phyloP scores from a whole-genome alignment of 1,140 invertebrate species.

The Bombus picipes region DNA sequence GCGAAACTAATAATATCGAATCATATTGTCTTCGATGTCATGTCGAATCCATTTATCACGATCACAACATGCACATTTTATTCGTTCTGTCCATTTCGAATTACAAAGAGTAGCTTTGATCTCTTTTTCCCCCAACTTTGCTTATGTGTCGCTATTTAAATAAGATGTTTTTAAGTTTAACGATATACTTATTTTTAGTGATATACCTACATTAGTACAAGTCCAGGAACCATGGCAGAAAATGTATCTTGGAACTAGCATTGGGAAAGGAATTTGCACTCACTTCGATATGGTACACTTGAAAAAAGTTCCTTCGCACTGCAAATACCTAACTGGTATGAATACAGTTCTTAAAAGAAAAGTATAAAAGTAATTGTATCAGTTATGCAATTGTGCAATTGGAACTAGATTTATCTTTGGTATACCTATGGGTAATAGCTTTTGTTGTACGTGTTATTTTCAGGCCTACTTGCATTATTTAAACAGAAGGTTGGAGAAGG shows the following conservation, averaged over 20 bases:
- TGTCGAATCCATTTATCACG: no score
- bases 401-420: not conserved
- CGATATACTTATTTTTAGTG: conserved; percentile 81
- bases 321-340: conserved; percentile 89
- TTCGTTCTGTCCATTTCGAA: not conserved
- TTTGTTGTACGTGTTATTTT: conserved; percentile 56
- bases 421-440: not conserved
- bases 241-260: conserved; percentile 91
- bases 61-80: not conserved
- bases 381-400: not conserved
- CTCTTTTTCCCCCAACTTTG: fast-evolving
- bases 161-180: not conserved
- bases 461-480: conserved; percentile 89
- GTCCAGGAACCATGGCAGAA: conserved; percentile 91
- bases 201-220: conserved; percentile 94
- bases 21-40: no score
- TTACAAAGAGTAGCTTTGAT: not conserved
- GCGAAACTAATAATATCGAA: not conserved
- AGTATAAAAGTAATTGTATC: not conserved
- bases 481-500: conserved; percentile 89
- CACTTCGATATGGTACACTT: conserved; percentile 95
- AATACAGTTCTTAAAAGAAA: conserved; percentile 16
- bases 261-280: conserved; percentile 88
- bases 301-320: conserved; percentile 90
- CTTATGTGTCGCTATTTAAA: fast-evolving